A percentile compares a stretch with the other conserved stretches of the same genome.
phyloP scores from a whole-genome alignment of 2,888 invertebrate genomes.

The Apamea crenata region DNA sequence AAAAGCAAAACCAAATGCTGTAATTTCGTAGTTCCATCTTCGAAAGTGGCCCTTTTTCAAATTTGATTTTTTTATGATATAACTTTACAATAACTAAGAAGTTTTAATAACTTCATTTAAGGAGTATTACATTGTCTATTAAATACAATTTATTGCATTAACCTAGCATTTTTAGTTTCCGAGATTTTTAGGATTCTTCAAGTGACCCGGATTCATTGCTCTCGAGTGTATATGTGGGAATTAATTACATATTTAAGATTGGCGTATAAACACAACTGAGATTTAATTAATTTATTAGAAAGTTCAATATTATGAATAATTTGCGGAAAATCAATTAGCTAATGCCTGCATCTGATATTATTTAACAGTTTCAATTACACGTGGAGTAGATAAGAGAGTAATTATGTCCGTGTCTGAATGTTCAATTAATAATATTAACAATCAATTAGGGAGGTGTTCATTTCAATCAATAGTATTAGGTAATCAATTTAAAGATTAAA shows the following conservation, averaged over 20 bases:
- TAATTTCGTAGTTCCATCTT: no score
- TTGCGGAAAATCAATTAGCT: slow-evolving; percentile 36
- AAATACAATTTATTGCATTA: no score
- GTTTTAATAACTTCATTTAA: no score
- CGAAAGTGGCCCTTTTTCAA: no score
- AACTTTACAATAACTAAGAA: no score
- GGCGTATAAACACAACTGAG: not conserved
- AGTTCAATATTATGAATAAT: slow-evolving; percentile 1
- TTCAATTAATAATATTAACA: slow-evolving; percentile 43
- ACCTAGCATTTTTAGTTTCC: no score
- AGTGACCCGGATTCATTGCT: no score
- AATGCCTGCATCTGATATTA: slow-evolving; percentile 22
- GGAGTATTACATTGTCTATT: no score
- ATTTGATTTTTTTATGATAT: no score
- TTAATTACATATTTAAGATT: not conserved
- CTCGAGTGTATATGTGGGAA: not conserved
- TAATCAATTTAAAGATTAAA: slow-evolving; percentile 29
- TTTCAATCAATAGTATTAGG: slow-evolving; percentile 6
- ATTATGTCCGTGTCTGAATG: slow-evolving; percentile 35
- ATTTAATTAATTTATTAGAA: slow-evolving; percentile 8
- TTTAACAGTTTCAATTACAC: slow-evolving; percentile 31
- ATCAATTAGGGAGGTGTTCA: slow-evolving; percentile 19
- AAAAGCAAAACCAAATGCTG: no score
- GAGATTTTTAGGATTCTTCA: no score
- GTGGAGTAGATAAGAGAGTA: slow-evolving; percentile 33